phyloP scores from a whole-genome alignment of 1,140 invertebrate genomes.

The Drosophila quadrilineata region DNA sequence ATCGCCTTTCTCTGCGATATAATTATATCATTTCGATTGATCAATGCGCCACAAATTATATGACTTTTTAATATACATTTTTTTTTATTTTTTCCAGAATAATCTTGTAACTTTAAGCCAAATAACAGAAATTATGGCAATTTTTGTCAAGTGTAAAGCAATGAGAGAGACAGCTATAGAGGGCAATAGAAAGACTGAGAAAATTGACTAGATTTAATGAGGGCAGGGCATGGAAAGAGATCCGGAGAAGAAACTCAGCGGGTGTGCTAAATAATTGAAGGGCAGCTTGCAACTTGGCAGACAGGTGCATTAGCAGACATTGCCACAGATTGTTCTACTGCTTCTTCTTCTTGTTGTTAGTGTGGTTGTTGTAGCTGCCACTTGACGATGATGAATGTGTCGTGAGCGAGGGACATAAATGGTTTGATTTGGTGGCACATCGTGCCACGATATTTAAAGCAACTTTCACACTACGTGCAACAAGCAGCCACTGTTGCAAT shows the following conservation, averaged over 20 bases:
- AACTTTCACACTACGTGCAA: conserved; percentile 68
- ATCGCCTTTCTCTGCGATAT: conserved; percentile 27
- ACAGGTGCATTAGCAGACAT: conserved; percentile 58
- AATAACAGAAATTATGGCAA: conserved; percentile 46
- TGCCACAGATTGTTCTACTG: background rate
- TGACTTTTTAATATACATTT: too few relatives aligned
- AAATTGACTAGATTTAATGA: background rate
- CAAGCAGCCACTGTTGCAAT: background rate
- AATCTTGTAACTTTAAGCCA: too few relatives aligned
- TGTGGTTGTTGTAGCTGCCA: conserved; percentile 19
- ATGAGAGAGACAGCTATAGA: background rate
- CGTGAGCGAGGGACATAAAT: conserved; percentile 65
- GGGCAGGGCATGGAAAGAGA: background rate
- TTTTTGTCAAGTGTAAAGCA: too few relatives aligned
- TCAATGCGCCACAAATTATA: conserved; percentile 64
- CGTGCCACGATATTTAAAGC: conserved; percentile 66
- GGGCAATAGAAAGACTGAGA: background rate
- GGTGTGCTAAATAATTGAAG: conserved; percentile 73
- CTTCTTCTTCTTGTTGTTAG: background rate
- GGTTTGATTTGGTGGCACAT: conserved; percentile 67
- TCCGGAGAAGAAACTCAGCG: conserved; percentile 56
- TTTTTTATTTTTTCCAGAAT: too few relatives aligned
- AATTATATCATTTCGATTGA: conserved; percentile 80
- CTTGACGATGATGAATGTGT: conserved; percentile 77
- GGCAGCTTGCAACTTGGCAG: conserved; percentile 35